Base-by-base conservation (phyloP, 1,140 invertebrate species). In the Sinella curviseta region DNA sequence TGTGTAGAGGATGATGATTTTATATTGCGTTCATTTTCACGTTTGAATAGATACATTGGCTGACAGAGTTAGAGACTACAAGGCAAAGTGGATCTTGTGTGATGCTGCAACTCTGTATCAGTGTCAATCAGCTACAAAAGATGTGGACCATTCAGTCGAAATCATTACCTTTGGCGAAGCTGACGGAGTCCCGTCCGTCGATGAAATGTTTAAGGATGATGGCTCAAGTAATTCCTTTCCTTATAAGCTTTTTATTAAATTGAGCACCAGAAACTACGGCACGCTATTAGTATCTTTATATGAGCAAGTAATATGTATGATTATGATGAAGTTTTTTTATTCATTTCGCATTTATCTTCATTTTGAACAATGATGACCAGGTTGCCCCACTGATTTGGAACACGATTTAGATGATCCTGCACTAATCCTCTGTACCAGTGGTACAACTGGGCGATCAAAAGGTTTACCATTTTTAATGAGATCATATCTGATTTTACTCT, bases 371-470 rank as follows among this genome's bases (percentile, higher is more conserved):
- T n/a, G n/a, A n/a, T n/a, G n/a, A n/a, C 55, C 70, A 83, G 82
- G 74, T 16, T 81, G 82, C 55, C 82, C 80, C 0, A n/a, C 3
- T 3, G 35, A 75, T 17, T 8, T 75, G 20, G 26, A 30, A 70
- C 28, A 55, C 14, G 39, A 77, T 26, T 39, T 83, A n/a, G 55
- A 77, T 57, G 82, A 83, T 35, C 80, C 80, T 48, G 24, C 78
- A 31, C 26, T 83, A 26, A 78, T 83, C 28, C 57, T 83, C 2
- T 83, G 80, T 35, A 83, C 81, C 0, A 81, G 77, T 79, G 83
- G 81, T 3, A 83, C 81, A n/a, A 82, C 79, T 17, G 81, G 79
- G 2, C 34, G 57, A 35, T 55, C 74, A 33, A 48, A 73, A 57
- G 31, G 65, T 70, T 33, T 55, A 77, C 16, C 12, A 76, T 28